Evolutionary conservation across 2,113 vertebrate species (phyloP), one percentile per base, ranked within the genome.

Genomic region (Lepus timidus): DNA sequence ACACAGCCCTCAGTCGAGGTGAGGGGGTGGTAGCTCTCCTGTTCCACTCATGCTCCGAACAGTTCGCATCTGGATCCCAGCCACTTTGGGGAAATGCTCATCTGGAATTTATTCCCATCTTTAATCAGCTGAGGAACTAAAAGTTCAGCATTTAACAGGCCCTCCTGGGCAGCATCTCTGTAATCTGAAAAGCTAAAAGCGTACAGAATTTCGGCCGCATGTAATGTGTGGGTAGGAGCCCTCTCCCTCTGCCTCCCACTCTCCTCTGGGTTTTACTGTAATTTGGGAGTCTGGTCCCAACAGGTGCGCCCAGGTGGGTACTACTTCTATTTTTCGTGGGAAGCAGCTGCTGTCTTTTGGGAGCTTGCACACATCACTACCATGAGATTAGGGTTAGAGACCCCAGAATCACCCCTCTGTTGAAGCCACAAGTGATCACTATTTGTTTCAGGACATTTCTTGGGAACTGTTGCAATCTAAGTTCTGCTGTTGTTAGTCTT

Each of bases 401-500:
- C 61, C 65, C 20, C 29, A 22, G 58, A 31, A 27, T 55, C 36
- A 16, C n/a, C 16, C 10, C 51, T 49, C 68, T 55, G 61, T 52
- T 31, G 27, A 6, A 4, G 10, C 27, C 27, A 13, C 17, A 29
- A 6, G 64, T 19, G 4, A 79, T 1, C 20, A 25, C 64, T 33
- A 0, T 73, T 58, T 51, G 68, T 36, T 49, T 68, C 3, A 5
- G 20, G 27, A 27, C 9, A 3, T 33, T 13, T 51, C 78, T 33
- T 62, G 7, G 52, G 44, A 61, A 51, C 10, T n/a, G 36, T 17
- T 20, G 39, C 64, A 31, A n/a, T 65, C 25, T 23, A 8, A 78
- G 27, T n/a, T 78, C 64, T 51, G 76, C 80, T 76, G 64, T 58
- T 20, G 31, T n/a, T 29, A n/a, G 81, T 79, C 88, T 85, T 92